phyloP scores from a whole-genome alignment of 2,113 vertebrate species.

The Geococcyx californianus region DNA sequence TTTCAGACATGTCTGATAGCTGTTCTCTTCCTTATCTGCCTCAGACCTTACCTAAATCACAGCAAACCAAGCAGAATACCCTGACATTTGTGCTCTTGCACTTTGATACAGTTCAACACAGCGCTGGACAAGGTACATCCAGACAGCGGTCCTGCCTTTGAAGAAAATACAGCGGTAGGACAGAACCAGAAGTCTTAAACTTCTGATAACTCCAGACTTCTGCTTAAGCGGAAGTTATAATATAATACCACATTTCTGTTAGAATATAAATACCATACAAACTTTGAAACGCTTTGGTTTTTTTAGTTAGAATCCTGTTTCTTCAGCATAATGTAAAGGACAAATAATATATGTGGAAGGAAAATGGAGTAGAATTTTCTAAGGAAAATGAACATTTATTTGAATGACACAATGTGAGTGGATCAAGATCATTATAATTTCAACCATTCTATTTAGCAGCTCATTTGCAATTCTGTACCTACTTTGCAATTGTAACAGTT shows the following conservation, averaged over 20 bases:
- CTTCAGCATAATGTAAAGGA: neutral
- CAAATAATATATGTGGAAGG: neutral
- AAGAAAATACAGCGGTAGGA: neutral
- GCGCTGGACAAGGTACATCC: neutral
- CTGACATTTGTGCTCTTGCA: neutral
- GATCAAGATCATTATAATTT: conserved; percentile 5
- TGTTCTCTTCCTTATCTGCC: neutral
- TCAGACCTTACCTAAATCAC: neutral
- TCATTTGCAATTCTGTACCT: conserved; percentile 17
- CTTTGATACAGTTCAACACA: too few species aligned
- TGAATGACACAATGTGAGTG: neutral
- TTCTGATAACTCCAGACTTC: neutral
- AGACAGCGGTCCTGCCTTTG: neutral
- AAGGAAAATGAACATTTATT: neutral
- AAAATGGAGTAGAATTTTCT: neutral
- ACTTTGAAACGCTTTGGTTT: neutral
- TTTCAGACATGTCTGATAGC: neutral
- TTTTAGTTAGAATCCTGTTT: neutral
- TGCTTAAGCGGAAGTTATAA: neutral
- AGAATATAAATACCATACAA: neutral
- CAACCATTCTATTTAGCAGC: conserved; percentile 3
- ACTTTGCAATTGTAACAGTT: neutral
- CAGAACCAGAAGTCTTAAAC: neutral
- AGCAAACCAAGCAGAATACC: neutral
- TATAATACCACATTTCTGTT: neutral